Evolutionary conservation across 2,113 vertebrate genomes (phyloP).

Genomic region (Myotis brandtii): DNA sequence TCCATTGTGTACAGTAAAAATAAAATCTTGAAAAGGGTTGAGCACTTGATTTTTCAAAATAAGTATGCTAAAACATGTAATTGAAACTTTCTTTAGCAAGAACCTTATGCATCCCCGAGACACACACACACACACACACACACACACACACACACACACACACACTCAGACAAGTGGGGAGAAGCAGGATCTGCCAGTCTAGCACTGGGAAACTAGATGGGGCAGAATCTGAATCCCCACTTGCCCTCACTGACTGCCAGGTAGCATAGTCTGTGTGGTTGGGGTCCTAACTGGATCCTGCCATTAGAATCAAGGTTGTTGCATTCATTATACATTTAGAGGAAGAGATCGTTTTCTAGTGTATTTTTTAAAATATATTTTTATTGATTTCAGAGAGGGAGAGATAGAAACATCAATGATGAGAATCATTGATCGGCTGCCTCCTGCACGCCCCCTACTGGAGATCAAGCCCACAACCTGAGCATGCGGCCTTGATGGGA

Average conservation of each 20-base stretch:
- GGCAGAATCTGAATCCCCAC: background rate
- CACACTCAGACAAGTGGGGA: background rate
- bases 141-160: background rate
- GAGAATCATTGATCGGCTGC: too few relatives aligned
- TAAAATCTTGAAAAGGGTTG: background rate
- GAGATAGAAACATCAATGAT: too few relatives aligned
- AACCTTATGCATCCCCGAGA: background rate
- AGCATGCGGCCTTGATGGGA: too few relatives aligned
- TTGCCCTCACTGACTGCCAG: background rate
- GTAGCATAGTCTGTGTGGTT: background rate
- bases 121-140: background rate
- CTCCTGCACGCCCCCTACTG: too few relatives aligned
- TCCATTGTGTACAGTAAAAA: conserved; percentile 45
- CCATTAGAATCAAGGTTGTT: background rate
- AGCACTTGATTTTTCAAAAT: conserved; percentile 47
- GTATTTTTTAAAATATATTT: too few relatives aligned
- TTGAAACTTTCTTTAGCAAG: background rate
- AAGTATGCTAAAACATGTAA: background rate
- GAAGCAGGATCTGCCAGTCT: background rate
- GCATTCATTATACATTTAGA: background rate
- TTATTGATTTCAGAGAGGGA: too few relatives aligned
- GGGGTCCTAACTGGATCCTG: background rate
- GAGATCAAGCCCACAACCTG: too few relatives aligned
- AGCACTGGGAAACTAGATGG: background rate
- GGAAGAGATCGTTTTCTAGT: background rate